Conservation (phyloP, 2,888 invertebrate genomes). For the Drosophila recens region DNA sequence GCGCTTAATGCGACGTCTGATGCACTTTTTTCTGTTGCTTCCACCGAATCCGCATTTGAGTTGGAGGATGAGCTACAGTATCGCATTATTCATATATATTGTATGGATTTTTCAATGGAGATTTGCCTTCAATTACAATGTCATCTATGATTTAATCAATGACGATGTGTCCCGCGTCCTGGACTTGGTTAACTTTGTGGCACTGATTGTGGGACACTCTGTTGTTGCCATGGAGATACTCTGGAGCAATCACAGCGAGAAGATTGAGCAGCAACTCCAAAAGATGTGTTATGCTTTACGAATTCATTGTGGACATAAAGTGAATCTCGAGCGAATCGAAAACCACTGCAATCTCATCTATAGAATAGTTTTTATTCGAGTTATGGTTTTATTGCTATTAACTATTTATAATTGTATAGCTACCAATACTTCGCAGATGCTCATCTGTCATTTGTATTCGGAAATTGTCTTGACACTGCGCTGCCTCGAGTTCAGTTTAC, state of each 20-base stretch:
- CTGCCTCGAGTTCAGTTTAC: constrained; percentile 55
- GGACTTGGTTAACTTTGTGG: constrained; percentile 38
- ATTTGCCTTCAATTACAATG: constrained; percentile 34
- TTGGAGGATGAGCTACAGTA: constrained; percentile 30
- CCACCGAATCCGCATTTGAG: constrained; percentile 5
- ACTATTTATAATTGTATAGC: constrained; percentile 19
- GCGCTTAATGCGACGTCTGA: constrained; percentile 13
- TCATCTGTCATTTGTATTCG: constrained; percentile 44
- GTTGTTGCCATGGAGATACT: constrained; percentile 33
- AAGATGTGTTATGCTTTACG: constrained; percentile 24
- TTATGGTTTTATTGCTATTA: neutral
- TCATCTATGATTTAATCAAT: constrained; percentile 19
- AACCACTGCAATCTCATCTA: constrained; percentile 22
- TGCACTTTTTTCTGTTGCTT: constrained; percentile 13
- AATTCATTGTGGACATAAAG: constrained; percentile 16
- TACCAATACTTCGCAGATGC: neutral
- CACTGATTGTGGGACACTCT: constrained; percentile 37
- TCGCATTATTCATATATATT: constrained; percentile 9
- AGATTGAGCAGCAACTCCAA: constrained; percentile 33
- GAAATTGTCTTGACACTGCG: constrained; percentile 61
- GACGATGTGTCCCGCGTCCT: constrained; percentile 30
- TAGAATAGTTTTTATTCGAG: constrained; percentile 4
- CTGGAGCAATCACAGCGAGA: constrained; percentile 35
- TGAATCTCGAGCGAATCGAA: constrained; percentile 18
- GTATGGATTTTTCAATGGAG: constrained; percentile 28